Percentiles rank a stretch among this genome's conserved stretches.
Conservation (phyloP, 1,140 invertebrate species). For the Mesaphorura yosii region DNA sequence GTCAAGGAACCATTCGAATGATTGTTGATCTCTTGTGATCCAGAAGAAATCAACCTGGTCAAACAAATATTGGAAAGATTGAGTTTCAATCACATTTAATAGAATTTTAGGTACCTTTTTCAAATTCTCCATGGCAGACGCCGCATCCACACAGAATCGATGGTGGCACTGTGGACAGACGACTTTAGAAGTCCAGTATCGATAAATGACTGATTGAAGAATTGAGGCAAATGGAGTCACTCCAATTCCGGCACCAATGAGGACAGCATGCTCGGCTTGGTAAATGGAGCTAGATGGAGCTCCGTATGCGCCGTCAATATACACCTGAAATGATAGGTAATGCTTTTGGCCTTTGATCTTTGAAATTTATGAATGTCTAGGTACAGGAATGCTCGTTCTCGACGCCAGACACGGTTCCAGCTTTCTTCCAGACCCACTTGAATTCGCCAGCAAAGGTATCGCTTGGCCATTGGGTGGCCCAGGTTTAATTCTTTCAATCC, state of each 20-base stretch:
- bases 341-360: background rate
- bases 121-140: constrained; percentile 68
- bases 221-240: constrained; percentile 48
- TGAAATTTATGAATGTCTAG: background rate
- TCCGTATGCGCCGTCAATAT: constrained; percentile 44
- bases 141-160: constrained; percentile 68
- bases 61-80: constrained; percentile 2
- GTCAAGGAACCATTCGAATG: constrained; percentile 96
- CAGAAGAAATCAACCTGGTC: constrained; percentile 95
- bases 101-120: constrained; percentile 51
- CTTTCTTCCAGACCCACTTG: background rate
- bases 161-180: constrained; percentile 72
- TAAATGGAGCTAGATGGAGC: constrained; percentile 42
- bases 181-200: constrained; percentile 72
- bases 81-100: background rate
- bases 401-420: background rate
- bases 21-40: constrained; percentile 92
- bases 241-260: constrained; percentile 46
- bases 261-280: constrained; percentile 41
- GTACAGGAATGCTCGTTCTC: background rate
- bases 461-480: background rate
- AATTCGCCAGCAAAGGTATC: background rate
- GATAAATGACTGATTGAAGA: constrained; percentile 28
- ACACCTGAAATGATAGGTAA: constrained; percentile 31
- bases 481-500: no score